Base-by-base conservation (phyloP, 2,888 invertebrate species). In the Perizoma flavofasciatum region DNA sequence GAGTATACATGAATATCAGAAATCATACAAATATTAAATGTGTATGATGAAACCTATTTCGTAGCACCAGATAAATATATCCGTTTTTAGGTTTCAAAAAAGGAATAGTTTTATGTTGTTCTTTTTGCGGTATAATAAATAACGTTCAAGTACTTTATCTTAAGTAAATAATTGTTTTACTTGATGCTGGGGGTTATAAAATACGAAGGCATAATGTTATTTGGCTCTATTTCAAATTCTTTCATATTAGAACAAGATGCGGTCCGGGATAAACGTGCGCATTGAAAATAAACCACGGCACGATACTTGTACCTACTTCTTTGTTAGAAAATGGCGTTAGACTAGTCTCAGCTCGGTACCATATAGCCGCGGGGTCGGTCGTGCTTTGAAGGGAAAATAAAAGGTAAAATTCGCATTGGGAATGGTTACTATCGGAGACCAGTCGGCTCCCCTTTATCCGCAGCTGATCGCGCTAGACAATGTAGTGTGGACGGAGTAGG, bases 381-480 rank as follows among this genome's bases (percentile, higher is more conserved):
- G 83, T 84, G 87, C 81, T 70, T 67, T 72, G 53, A 71, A 72
- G 72, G 70, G 77, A 83, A 86, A 85, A 86, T 83, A 82, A 86
- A 86, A 86, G 85, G 81, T 74, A 74, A 78, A 79, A 78, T 85
- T 86, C 85, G 83, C 86, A 88, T 85, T 85, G 86, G 67, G 84
- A 88, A 85, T 88, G 77, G 85, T 86, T 86, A 78, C 79, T 87
- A 89, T 88, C 83, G 85, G 74, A 80, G 82, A 78, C 78, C 79
- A 75, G 85, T 81, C 79, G 82, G 84, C 83, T 85, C 83, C 85
- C 85, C 83, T 85, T 89, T 90, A 90, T 90, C 90, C 86, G 83
- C 81, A 84, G 83, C 83, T 85, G 88, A 89, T 90, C 89, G 83
- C 74, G 75, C 83, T 87, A 88, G 88, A 88, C 86, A 88, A 89